These are phyloP conservation scores for Anisognathus igniventris DNA, from an alignment of 2,797 vertebrate genomes.

Conservation along the genomic window DNA sequence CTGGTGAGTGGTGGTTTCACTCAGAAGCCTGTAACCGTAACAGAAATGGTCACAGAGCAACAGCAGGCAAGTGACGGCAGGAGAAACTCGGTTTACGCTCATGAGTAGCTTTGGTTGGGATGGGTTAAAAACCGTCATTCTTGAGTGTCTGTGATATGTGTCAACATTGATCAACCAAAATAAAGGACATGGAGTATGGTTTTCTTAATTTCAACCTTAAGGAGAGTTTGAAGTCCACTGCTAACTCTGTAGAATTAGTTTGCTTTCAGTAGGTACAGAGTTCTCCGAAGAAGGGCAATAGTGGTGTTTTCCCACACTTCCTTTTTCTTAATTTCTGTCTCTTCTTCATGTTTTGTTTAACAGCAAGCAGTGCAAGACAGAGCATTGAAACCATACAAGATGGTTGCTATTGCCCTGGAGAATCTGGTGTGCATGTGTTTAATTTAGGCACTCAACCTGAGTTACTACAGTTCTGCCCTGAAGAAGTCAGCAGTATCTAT, in stretches of 20 bases:
- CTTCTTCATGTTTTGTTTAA: not conserved
- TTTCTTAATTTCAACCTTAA: not conserved
- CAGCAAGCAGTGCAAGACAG: not conserved
- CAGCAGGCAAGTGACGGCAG: not conserved
- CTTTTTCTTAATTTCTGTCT: not conserved
- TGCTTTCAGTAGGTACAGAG: not conserved
- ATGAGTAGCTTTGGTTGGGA: not conserved
- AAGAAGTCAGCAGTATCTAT: not conserved
- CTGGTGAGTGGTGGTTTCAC: not conserved
- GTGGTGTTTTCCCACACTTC: fast-evolving
- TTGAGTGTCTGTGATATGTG: not conserved
- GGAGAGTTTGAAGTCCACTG: not conserved
- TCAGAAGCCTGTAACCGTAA: fast-evolving
- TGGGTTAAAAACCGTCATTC: not conserved
- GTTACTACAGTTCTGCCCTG: not conserved
- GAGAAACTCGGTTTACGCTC: not conserved
- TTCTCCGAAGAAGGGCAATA: not conserved
- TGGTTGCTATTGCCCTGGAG: not conserved
- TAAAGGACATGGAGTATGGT: not conserved
- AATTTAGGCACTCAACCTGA: not conserved
- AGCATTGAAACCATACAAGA: not conserved
- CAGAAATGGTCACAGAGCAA: not conserved
- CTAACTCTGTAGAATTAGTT: not conserved
- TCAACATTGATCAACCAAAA: not conserved
- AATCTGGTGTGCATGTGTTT: not conserved